Evolutionary conservation across 2,797 vertebrate species (phyloP).

Genomic region (Cirrhinus molitorella): DNA sequence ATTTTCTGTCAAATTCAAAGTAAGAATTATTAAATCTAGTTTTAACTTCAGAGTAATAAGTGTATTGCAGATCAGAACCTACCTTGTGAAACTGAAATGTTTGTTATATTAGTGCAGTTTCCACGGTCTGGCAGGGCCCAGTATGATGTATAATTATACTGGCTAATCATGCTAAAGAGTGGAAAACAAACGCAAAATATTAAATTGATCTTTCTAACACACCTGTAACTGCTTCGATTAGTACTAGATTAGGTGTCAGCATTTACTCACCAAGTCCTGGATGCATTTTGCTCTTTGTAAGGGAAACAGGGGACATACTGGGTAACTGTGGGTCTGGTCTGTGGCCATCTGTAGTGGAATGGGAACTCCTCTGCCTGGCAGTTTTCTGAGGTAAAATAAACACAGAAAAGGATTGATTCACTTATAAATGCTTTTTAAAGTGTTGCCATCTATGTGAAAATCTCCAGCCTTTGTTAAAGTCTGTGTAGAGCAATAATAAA

Average conservation of each 20-base stretch:
- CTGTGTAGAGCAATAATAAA: too few species aligned
- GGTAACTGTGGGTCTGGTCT: constrained; percentile 77
- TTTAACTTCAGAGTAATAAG: not conserved
- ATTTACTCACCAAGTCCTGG: constrained; percentile 86
- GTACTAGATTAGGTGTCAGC: not conserved
- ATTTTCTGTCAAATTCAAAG: constrained; percentile 78
- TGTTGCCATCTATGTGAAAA: not conserved
- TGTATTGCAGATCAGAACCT: constrained; percentile 12
- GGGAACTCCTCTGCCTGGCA: constrained; percentile 80
- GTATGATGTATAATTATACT: constrained; percentile 76
- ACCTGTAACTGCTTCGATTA: not conserved
- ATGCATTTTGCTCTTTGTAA: constrained; percentile 81
- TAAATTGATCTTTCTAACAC: not conserved
- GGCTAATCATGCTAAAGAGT: constrained; percentile 75
- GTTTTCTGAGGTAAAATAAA: constrained; percentile 72
- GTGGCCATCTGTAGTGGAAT: constrained; percentile 84
- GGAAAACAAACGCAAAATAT: not conserved
- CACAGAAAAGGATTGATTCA: not conserved
- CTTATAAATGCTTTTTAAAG: not conserved
- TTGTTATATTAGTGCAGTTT: constrained; percentile 83
- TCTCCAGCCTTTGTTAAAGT: not conserved
- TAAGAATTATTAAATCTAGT: not conserved
- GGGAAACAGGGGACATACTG: constrained; percentile 79
- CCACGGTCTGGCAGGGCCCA: constrained; percentile 84
- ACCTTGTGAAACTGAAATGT: constrained; percentile 80